A percentile compares a stretch with the other conserved stretches of the same genome.
Conservation (phyloP, 2,113 vertebrate genomes). For the Pitta sordida region DNA sequence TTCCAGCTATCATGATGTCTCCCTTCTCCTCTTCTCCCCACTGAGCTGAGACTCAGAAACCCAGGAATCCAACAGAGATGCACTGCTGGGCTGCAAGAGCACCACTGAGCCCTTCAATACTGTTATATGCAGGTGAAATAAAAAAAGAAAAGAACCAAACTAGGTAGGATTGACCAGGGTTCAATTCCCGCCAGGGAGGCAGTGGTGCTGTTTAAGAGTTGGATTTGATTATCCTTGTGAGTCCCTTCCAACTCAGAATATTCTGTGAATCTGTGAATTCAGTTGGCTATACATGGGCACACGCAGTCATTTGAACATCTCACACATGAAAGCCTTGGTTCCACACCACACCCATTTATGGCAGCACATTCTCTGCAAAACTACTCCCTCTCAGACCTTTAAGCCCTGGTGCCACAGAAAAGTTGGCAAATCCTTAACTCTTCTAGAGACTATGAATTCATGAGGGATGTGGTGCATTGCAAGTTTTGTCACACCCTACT, state of each 20-base stretch:
- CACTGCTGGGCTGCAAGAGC: neutral
- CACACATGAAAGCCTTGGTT: neutral
- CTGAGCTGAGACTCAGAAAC: neutral
- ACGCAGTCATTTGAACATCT: neutral
- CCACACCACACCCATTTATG: accelerated
- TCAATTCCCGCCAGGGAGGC: too few relatives aligned
- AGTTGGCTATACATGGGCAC: neutral
- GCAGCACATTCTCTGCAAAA: neutral
- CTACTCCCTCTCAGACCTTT: neutral
- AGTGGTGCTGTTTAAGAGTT: too few relatives aligned
- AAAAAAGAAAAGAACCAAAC: neutral
- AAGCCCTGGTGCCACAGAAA: neutral
- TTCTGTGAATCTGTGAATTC: too few relatives aligned
- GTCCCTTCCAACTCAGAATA: too few relatives aligned
- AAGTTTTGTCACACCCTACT: neutral
- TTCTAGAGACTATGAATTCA: neutral
- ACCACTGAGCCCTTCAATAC: neutral
- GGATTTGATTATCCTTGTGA: too few relatives aligned
- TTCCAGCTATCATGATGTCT: neutral
- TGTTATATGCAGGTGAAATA: neutral
- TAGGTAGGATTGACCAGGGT: neutral
- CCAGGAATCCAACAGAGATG: neutral
- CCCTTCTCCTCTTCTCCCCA: neutral
- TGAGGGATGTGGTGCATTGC: neutral
- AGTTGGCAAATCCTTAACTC: neutral